A percentile compares a stretch with the other conserved stretches of the same genome.
Evolutionary conservation across 2,888 invertebrate species (phyloP).

Genomic region (Meteorus colon): DNA sequence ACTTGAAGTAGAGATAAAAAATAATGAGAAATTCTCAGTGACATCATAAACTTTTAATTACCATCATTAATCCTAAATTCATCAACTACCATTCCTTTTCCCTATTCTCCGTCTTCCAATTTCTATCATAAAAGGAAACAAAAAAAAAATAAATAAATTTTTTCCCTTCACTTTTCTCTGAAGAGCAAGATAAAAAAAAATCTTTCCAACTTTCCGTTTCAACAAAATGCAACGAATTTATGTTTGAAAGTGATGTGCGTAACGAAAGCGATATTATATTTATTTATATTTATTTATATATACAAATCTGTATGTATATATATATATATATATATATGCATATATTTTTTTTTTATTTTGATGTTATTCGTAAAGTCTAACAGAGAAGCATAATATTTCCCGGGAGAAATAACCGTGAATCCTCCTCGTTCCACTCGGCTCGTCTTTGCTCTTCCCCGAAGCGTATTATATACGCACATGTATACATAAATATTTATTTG

Average conservation of each 20-base stretch:
- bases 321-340: background rate
- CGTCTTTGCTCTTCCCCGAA: slow-evolving; percentile 27
- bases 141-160: slow-evolving; percentile 1
- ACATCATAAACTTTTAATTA: slow-evolving; percentile 6
- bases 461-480: background rate
- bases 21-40: background rate
- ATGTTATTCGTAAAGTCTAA: background rate
- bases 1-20: background rate
- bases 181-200: background rate
- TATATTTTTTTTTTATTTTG: background rate
- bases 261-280: slow-evolving; percentile 37
- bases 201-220: slow-evolving; percentile 2
- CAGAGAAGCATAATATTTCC: slow-evolving; percentile 30
- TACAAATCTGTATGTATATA: background rate
- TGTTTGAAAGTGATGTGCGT: slow-evolving; percentile 25
- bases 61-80: background rate
- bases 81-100: background rate
- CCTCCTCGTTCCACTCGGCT: slow-evolving; percentile 37
- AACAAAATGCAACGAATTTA: slow-evolving; percentile 24
- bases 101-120: background rate
- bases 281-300: background rate
- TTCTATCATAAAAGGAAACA: background rate
- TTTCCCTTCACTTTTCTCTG: slow-evolving; percentile 28
- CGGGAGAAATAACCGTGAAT: slow-evolving; percentile 40
- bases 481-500: slow-evolving; percentile 11